Evolutionary conservation across 2,888 invertebrate species (phyloP).

Genomic region (Amitus sp.): DNA sequence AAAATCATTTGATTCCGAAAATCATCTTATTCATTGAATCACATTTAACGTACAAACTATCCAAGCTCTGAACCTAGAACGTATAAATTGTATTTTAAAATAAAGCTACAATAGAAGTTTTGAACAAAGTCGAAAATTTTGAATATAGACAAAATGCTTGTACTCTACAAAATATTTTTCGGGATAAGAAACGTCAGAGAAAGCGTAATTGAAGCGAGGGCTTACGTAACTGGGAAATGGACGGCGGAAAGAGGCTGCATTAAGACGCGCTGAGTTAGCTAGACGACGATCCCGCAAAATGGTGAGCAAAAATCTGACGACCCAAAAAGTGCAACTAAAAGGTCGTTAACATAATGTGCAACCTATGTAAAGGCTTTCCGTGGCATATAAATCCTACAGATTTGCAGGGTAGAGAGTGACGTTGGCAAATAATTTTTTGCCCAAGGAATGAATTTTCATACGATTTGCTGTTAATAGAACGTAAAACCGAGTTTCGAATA

Average conservation of each 20-base stretch:
- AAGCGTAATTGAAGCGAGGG: slow-evolving; percentile 6
- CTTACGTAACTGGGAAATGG: background rate
- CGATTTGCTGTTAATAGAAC: too few species aligned
- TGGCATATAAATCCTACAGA: background rate
- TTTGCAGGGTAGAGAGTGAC: background rate
- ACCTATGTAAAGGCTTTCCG: background rate
- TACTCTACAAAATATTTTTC: background rate
- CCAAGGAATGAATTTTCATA: too few species aligned
- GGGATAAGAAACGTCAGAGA: background rate
- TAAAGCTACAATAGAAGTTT: too few species aligned
- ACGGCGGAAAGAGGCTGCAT: slow-evolving; percentile 35
- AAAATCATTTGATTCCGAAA: too few species aligned
- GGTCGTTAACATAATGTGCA: slow-evolving; percentile 53
- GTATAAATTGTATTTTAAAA: too few species aligned
- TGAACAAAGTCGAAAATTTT: background rate
- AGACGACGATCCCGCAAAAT: slow-evolving; percentile 36
- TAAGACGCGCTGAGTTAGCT: slow-evolving; percentile 40
- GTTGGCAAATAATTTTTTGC: too few species aligned
- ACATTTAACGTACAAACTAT: too few species aligned
- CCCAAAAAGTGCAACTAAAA: slow-evolving; percentile 48
- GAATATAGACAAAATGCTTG: background rate
- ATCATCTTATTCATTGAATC: slow-evolving; percentile 5
- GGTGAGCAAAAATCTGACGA: slow-evolving; percentile 1
- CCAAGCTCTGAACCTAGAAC: background rate
- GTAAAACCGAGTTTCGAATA: too few species aligned